Evolutionary conservation across 2,797 vertebrate genomes (phyloP).

Genomic region (Lycodopsis pacificus): DNA sequence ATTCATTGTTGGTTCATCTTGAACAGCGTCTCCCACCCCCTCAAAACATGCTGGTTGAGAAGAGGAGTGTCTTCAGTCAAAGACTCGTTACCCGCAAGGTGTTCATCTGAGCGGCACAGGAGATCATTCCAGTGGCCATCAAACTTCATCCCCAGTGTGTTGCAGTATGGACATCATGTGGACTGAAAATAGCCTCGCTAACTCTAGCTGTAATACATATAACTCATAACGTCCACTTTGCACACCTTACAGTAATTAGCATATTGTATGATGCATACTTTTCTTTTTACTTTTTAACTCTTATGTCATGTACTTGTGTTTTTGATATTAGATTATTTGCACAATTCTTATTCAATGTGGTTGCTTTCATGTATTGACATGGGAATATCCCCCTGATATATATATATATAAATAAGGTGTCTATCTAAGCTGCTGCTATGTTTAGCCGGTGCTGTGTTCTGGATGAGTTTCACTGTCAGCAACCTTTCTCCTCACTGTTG

Average conservation of each 20-base stretch:
- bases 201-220: not conserved
- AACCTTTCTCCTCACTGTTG: slow-evolving; percentile 46
- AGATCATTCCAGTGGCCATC: too few relatives aligned
- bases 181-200: not conserved
- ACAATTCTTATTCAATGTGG: not conserved
- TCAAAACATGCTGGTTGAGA: too few relatives aligned
- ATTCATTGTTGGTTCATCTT: too few relatives aligned
- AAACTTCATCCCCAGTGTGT: not conserved
- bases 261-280: not conserved
- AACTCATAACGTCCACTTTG: not conserved
- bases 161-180: not conserved
- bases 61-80: too few relatives aligned
- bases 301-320: not conserved
- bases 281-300: not conserved
- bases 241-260: not conserved
- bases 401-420: not conserved
- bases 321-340: not conserved
- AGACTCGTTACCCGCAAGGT: too few relatives aligned
- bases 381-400: not conserved
- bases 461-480: slow-evolving; percentile 44
- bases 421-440: slow-evolving; percentile 14
- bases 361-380: not conserved
- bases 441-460: slow-evolving; percentile 22
- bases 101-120: too few relatives aligned
- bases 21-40: too few relatives aligned